Percentiles rank a stretch among this genome's conserved stretches.
Evolutionary conservation across 2,113 vertebrate species (phyloP).

Genomic region (Protobothrops flavoviridis): DNA sequence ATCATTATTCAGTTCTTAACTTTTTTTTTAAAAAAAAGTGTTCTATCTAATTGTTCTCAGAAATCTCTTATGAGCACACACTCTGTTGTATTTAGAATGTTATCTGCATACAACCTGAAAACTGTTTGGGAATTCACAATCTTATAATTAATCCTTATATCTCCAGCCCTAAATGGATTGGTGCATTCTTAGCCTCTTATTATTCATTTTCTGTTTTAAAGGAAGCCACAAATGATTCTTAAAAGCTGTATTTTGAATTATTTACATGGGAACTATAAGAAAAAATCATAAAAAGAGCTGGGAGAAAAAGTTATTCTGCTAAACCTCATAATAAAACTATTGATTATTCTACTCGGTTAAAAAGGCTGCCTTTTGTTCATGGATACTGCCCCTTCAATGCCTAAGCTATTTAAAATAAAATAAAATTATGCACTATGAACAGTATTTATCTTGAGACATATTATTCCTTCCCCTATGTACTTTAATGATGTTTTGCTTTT

Average conservation of each 20-base stretch:
- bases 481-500: neutral
- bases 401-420: neutral
- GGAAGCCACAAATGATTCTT: neutral
- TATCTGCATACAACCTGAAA: neutral
- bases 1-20: neutral
- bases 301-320: neutral
- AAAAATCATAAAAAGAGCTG: neutral
- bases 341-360: neutral
- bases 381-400: neutral
- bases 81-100: neutral
- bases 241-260: neutral
- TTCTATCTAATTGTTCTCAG: neutral
- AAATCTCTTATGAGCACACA: neutral
- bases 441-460: neutral
- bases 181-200: neutral
- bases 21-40: neutral
- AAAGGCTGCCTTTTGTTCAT: neutral
- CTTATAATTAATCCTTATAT: slow-evolving; percentile 10
- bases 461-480: neutral
- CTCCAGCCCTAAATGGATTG: neutral
- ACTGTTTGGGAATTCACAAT: neutral
- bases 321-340: neutral
- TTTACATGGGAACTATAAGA: neutral
- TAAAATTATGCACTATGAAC: neutral
- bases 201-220: neutral